Base-by-base conservation (phyloP, 2,797 vertebrate species). In the Strix occidentalis region DNA sequence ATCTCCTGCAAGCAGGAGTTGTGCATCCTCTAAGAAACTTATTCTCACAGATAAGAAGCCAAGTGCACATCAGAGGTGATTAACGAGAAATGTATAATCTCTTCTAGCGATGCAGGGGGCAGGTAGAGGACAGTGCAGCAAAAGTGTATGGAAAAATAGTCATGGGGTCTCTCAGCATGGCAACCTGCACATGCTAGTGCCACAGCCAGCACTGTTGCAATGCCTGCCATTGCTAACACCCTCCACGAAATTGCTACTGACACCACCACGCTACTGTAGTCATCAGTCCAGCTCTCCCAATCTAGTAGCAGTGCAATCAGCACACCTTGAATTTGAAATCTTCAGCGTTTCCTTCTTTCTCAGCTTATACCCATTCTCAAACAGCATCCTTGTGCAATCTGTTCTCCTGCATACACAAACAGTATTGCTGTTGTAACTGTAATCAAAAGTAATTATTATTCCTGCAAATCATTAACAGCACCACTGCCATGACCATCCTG, bases 31-130 rank as follows among this genome's bases (percentile, higher is more conserved):
- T 61, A 87, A 93, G 75, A 96, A 97, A 90, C 66, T 45, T 70
- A 17, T 94, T 96, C 70, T 87, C 71, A 37, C 48, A 90, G 91
- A 97, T 97, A 97, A 96, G 87, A 89, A 88, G 64, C 57, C 75
- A 89, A 88, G 31, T 33, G 37, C 51, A 82, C 31, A 72, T 96
- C 91, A 84, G 76, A 87, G 56, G 81, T 96, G 95, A 96, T 95
- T 90, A 97, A 96, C 5, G 31, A 92, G 66, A 85, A 90, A 89
- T 28, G 33, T 45, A 66, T 92, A 83, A 82, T 83, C 70, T 93
- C 70, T 82, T 79, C 26, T 29, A 78, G 39, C 50, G 39, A n/a
- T 45, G 61, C 78, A 93, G 66, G 77, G 81, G 87, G 20, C 93
- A 95, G 45, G 48, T 87, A 31, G 74, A 96, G 93, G 94, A 94